These are phyloP conservation scores for Porphyrio hochstetteri DNA, from an alignment of 2,113 vertebrate species.

Conservation along the genomic window DNA sequence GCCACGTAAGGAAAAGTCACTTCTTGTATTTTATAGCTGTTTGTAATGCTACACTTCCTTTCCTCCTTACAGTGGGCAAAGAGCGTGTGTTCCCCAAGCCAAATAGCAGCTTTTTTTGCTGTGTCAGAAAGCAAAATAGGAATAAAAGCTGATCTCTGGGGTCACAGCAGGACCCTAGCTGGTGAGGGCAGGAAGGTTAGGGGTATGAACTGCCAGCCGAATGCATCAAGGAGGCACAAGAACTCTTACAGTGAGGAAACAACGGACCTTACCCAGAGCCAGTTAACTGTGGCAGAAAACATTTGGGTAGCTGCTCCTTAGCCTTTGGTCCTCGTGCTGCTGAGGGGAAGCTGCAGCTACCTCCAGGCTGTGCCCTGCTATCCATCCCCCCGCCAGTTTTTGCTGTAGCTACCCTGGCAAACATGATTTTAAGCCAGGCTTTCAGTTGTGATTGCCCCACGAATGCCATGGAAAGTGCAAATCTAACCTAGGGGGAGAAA, in stretches of 20 bases:
- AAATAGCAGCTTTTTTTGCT: neutral
- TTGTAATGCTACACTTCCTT: neutral
- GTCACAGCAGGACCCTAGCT: neutral
- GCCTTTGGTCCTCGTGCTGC: neutral
- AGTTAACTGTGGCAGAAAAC: neutral
- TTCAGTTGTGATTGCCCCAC: neutral
- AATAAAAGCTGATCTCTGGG: neutral
- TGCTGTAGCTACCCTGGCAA: neutral
- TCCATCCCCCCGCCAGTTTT: neutral
- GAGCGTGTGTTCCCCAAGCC: neutral
- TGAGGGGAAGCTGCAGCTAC: neutral
- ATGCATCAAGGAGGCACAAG: neutral
- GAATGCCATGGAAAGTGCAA: fast-evolving
- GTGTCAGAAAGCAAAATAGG: neutral
- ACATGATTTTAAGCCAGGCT: neutral
- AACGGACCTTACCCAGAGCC: neutral
- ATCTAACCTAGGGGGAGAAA: neutral
- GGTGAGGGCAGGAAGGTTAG: fast-evolving
- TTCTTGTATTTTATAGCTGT: neutral
- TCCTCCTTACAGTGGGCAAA: neutral
- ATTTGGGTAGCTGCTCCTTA: neutral
- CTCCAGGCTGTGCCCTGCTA: neutral
- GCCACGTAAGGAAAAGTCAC: neutral
- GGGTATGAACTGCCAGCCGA: neutral
- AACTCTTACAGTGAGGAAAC: fast-evolving